Base-by-base conservation (phyloP, 2,113 vertebrate genomes). In the Marmota flaviventris region DNA sequence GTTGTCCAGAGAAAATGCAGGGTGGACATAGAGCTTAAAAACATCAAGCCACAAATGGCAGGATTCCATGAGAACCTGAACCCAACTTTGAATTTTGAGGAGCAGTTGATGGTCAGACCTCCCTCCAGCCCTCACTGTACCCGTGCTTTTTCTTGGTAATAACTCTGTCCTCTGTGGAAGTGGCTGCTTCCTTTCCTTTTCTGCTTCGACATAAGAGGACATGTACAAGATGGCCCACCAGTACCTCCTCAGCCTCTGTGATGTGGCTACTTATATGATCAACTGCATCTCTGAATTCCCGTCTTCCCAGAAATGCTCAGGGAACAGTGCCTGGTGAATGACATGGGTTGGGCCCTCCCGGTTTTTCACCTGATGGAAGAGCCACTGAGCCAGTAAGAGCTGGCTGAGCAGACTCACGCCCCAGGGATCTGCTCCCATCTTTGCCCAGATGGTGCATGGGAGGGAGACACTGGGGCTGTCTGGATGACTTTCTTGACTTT, bases 361-460 rank as follows among this genome's bases (percentile, higher is more conserved):
- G 17, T 9, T 32, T 79, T 87, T 58, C 42, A 56, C 0, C 4
- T 45, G 65, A 12, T n/a, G 2, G 37, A 18, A 32, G 56, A 27
- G 32, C n/a, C 8, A 45, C 22, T 14, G 3, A 45, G 20, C n/a
- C 25, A 37, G 4, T 18, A 2, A 58, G 10, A 32, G 39, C 45
- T 45, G 20, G 14, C 11, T 1, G 37, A 5, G n/a, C 20, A 22
- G 4, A 24, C 2, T 8, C 1, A 25, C 5, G 0, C 53, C 7
- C 42, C 25, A 11, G 56, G n/a, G 34, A 56, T 14, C 65, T 11
- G 5, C 27, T 22, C 22, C 58, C 1, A 0, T 32, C 24, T 1
- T 67, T 67, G 32, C 51, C 2, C 4, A n/a, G 48, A 63, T 27
- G 24, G 18, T 20, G 29, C 20, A 1, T 22, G 5, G 9, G 45